Evolutionary conservation across 1,140 invertebrate species (phyloP).

Genomic region (Mya arenaria): DNA sequence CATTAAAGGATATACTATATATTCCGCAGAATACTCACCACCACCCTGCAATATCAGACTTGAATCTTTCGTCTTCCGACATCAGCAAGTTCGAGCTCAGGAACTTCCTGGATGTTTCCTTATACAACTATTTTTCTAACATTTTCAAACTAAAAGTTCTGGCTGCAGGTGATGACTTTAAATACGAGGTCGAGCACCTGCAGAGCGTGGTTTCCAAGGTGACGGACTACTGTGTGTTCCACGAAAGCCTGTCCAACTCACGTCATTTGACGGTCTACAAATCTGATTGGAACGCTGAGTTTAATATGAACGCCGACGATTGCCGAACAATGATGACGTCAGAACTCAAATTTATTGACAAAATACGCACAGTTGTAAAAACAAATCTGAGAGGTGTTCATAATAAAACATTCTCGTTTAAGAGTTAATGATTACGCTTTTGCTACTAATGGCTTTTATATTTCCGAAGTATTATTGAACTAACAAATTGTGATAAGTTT

Average conservation of each 20-base stretch:
- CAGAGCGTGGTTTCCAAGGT: constrained; percentile 36
- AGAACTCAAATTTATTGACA: constrained; percentile 28
- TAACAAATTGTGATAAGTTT: too few species aligned
- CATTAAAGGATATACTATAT: constrained; percentile 78
- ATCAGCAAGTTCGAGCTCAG: constrained; percentile 9
- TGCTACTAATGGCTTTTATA: too few species aligned
- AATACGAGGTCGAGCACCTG: constrained; percentile 57
- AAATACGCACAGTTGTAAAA: constrained; percentile 7
- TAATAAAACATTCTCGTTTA: too few species aligned
- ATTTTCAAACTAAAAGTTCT: constrained; percentile 39
- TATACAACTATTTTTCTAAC: constrained; percentile 60
- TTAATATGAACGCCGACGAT: constrained; percentile 1
- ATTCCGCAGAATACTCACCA: constrained; percentile 36
- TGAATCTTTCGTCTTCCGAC: constrained; percentile 11
- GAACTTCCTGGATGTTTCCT: constrained; percentile 53
- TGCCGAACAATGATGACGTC: constrained; percentile 29
- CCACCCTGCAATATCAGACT: background rate
- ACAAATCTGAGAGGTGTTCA: background rate
- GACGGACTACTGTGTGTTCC: constrained; percentile 36
- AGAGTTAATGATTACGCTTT: too few species aligned
- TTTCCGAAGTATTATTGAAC: too few species aligned
- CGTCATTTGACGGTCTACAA: background rate
- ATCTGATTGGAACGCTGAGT: constrained; percentile 25
- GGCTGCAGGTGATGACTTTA: constrained; percentile 25
- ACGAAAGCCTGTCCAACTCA: background rate